phyloP scores from a whole-genome alignment of 2,113 vertebrate genomes.

The Carollia perspicillata region DNA sequence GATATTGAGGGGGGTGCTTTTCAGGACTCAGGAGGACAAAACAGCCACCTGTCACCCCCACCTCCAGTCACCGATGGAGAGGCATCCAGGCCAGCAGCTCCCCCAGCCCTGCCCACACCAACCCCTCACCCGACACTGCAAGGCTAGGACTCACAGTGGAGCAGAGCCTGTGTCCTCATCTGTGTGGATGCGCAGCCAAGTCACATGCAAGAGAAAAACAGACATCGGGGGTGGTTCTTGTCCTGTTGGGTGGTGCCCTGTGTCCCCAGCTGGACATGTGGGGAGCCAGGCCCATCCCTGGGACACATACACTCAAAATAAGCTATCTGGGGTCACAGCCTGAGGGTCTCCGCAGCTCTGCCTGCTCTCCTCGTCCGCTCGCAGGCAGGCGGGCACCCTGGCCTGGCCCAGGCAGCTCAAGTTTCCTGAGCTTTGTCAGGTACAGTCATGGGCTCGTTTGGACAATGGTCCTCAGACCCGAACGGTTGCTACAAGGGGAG shows the following conservation, averaged over 20 bases:
- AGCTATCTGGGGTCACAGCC: neutral
- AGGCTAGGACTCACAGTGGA: constrained; percentile 90
- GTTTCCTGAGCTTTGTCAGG: neutral
- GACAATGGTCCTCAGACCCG: neutral
- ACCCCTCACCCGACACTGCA: fast-evolving
- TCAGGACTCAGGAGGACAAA: neutral
- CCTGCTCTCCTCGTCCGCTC: neutral
- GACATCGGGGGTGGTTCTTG: neutral
- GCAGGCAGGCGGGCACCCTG: neutral
- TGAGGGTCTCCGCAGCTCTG: neutral
- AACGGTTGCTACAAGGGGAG: neutral
- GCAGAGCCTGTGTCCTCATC: constrained; percentile 95
- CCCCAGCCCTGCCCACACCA: neutral
- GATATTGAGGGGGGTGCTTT: fast-evolving
- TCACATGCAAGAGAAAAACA: neutral
- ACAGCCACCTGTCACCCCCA: fast-evolving
- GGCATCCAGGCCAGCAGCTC: neutral
- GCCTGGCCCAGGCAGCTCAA: neutral
- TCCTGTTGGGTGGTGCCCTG: too few species aligned
- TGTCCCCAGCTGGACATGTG: neutral
- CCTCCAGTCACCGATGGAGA: neutral
- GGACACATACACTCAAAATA: neutral
- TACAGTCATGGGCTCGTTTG: neutral
- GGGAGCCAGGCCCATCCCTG: neutral
- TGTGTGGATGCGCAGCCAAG: constrained; percentile 62